A percentile compares a stretch with the other conserved stretches of the same genome.
phyloP scores from a whole-genome alignment of 2,888 invertebrate genomes.

The Sipha maydis region DNA sequence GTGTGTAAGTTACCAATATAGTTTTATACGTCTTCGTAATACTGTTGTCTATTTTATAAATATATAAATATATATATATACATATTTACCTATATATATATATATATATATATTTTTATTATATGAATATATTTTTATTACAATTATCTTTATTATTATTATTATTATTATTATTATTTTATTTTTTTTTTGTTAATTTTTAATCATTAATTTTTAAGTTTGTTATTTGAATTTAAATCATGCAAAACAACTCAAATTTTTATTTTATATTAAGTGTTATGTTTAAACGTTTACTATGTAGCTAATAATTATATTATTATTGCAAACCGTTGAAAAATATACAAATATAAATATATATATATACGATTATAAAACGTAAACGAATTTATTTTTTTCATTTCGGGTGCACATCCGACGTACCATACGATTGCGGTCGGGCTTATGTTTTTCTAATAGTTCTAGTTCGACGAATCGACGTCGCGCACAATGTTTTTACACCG shows the following conservation, averaged over 20 bases:
- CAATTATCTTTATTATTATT: background rate
- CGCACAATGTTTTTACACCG: background rate
- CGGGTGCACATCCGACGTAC: background rate
- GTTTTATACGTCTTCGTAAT: slow-evolving; percentile 53
- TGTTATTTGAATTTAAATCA: slow-evolving; percentile 51
- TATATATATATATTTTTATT: background rate
- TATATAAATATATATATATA: too few species aligned
- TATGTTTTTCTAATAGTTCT: background rate
- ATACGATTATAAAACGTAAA: slow-evolving; percentile 20
- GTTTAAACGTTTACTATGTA: slow-evolving; percentile 59
- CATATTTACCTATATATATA: too few species aligned
- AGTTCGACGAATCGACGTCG: slow-evolving; percentile 4
- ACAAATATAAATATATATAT: slow-evolving; percentile 32
- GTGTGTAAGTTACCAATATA: slow-evolving; percentile 56
- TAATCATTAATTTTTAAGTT: slow-evolving; percentile 50
- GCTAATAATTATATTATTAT: slow-evolving; percentile 5
- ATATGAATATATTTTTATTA: slow-evolving; percentile 4
- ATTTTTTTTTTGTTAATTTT: slow-evolving; percentile 44
- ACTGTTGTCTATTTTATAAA: slow-evolving; percentile 54
- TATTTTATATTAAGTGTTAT: slow-evolving; percentile 58
- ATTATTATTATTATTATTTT: slow-evolving; percentile 13
- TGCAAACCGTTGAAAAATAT: slow-evolving; percentile 43
- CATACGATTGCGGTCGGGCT: background rate
- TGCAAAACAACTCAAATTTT: slow-evolving; percentile 52
- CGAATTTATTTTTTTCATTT: background rate